Base-by-base conservation (phyloP, 2,797 vertebrate genomes). In the Mycteria americana region DNA sequence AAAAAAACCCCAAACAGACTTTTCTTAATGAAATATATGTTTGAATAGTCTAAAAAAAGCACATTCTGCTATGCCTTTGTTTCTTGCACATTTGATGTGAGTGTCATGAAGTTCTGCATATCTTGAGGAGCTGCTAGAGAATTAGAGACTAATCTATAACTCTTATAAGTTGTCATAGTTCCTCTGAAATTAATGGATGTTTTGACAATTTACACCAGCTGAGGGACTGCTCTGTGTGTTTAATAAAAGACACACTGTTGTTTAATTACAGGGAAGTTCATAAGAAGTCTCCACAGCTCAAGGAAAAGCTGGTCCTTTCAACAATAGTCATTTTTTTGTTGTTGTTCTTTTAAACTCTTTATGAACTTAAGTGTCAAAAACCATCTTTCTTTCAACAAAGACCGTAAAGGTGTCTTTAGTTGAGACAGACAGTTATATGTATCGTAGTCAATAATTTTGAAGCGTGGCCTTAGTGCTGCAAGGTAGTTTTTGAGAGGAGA, bases 31-130 rank as follows among this genome's bases (percentile, higher is more conserved):
- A 89, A 95, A 83, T 77, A 45, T 7, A 54, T 18, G 30, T 59
- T 82, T 41, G 17, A 94, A 74, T 43, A 17, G 10, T 19, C 17
- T 31, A 50, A 62, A 27, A 54, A 50, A 50, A 15, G 10, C 33
- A 59, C n/a, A 21, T 74, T 92, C 41, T 74, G 33, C 4, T 33
- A 19, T 13, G 77, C 33, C 67, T 96, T 82, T 60, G 67, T 87
- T 82, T 88, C 77, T 67, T 89, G 37, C 21, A 73, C 46, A 93
- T 93, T 73, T 94, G 82, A 93, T 94, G 69, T 60, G 39, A 90
- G 9, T 18, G 6, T 79, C 95, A 95, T 95, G 78, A 92, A 73
- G 56, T 80, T 94, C 39, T 76, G 43, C 45, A 7, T 91, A 91
- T 93, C 86, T 89, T n/a, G 59, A 93, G 50, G 75, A 95, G 18